Evolutionary conservation across 2,797 vertebrate species (phyloP), one percentile per base, ranked within the genome.

Genomic region (Holocentrus rufus): DNA sequence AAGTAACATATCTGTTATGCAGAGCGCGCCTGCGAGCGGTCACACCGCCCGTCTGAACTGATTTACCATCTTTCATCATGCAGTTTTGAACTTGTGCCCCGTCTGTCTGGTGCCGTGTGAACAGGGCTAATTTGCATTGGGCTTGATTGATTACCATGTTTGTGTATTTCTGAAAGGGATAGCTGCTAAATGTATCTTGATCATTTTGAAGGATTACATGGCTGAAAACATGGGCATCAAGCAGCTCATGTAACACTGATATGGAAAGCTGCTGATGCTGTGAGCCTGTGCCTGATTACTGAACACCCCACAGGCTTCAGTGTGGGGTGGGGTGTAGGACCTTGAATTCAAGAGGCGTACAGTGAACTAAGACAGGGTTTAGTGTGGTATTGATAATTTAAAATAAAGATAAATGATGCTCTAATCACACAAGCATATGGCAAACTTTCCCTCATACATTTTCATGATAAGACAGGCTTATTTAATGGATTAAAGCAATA

Each of bases 1-100:
- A 25, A 25, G 42, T 52, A 61, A 25, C 61, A 22, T 23, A 69
- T 53, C 22, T 53, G 54, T 76, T 71, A 52, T 54, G 60, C 55
- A 55, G 53, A 70, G 36, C 57, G 34, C 22, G 47, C 39, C 67
- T 62, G 14, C 13, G 0, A 44, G 75, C 56, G 6, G n/a, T 59
- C 65, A 39, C n/a, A 72, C 53, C 55, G 14, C 46, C 55, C n/a
- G 3, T 36, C 42, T 14, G 61, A 49, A 50, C 74, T 80, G 74
- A 85, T 83, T 77, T 58, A 86, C 74, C 68, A 58, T 30, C 36
- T 78, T 74, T 80, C 68, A 80, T 83, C 65, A 65, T 65, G 74
- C 80, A 39, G 8, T 47, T 22, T 14, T 25, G 55, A 74, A 79
- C 72, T 46, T 20, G 5, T 62, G 58, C 6, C 62, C 49, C 74